A percentile compares a stretch with the other conserved stretches of the same genome.
Conservation (phyloP, 2,888 invertebrate genomes). For the Carterocephalus palaemon region DNA sequence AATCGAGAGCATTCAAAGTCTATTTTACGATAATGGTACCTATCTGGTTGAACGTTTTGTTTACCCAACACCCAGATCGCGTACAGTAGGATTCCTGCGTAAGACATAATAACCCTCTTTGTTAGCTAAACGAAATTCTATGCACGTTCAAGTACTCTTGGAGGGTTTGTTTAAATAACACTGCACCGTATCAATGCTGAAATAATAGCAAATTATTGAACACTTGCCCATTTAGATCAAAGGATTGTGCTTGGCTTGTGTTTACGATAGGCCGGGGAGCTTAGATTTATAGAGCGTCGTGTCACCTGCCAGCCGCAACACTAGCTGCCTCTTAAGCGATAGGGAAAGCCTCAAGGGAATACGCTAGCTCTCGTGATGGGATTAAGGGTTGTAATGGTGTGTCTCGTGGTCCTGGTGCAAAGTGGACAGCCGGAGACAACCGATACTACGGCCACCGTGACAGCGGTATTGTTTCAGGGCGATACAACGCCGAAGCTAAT, state of each 20-base stretch:
- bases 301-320: conserved; percentile 70
- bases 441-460: conserved; percentile 64
- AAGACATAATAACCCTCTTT: conserved; percentile 25
- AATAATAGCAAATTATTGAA: conserved; percentile 53
- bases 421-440: conserved; percentile 50
- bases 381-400: conserved; percentile 22
- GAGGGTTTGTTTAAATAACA: conserved; percentile 21
- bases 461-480: conserved; percentile 65
- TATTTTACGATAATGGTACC: conserved; percentile 24
- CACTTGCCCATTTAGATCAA: conserved; percentile 52
- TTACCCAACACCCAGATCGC: conserved; percentile 20
- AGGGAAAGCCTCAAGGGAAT: conserved; percentile 35
- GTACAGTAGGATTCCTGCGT: conserved; percentile 26
- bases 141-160: conserved; percentile 22
- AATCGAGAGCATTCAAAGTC: conserved; percentile 24
- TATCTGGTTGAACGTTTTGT: conserved; percentile 21
- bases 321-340: conserved; percentile 51
- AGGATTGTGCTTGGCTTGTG: conserved; percentile 51
- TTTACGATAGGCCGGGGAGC: conserved; percentile 51
- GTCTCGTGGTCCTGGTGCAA: conserved; percentile 37
- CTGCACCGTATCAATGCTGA: conserved; percentile 30
- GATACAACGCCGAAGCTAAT: conserved; percentile 64
- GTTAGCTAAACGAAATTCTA: conserved; percentile 22
- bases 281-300: conserved; percentile 65
- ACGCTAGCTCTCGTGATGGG: conserved; percentile 33